Percentiles rank a stretch among this genome's conserved stretches.
Evolutionary conservation across 1,140 invertebrate species (phyloP).

Genomic region (Trypoxylus dichotomus): DNA sequence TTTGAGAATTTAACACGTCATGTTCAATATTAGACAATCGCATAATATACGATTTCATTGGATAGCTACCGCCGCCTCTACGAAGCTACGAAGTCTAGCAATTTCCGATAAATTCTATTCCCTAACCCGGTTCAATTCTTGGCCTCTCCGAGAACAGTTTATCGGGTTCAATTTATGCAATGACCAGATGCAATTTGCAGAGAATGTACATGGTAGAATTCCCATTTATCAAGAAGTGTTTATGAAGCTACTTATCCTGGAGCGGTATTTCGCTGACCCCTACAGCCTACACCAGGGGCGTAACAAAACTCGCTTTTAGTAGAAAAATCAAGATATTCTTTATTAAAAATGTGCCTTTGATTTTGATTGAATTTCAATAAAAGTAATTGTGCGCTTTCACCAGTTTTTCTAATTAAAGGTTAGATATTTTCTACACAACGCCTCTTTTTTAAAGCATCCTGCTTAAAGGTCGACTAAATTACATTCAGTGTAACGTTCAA

Average conservation of each 20-base stretch:
- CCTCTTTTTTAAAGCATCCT: too few species aligned
- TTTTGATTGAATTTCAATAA: too few species aligned
- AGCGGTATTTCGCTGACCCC: slow-evolving; percentile 38
- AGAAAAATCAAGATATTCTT: background rate
- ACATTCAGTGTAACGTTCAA: too few species aligned
- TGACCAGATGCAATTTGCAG: slow-evolving; percentile 47
- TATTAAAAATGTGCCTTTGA: too few species aligned
- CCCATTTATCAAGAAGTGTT: slow-evolving; percentile 49
- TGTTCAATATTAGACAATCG: too few species aligned
- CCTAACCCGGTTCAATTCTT: slow-evolving; percentile 35
- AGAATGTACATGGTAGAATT: slow-evolving; percentile 50
- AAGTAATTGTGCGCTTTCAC: too few species aligned
- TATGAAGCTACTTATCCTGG: slow-evolving; percentile 48
- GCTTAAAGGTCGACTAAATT: too few species aligned
- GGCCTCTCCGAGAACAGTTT: slow-evolving; percentile 39
- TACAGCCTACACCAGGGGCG: slow-evolving; percentile 24
- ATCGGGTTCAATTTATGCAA: slow-evolving; percentile 50
- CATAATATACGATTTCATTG: too few species aligned
- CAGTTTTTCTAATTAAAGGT: too few species aligned
- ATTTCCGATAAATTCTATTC: slow-evolving; percentile 22
- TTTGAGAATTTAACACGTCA: too few species aligned
- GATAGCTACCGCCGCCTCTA: too few species aligned
- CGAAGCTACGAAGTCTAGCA: background rate
- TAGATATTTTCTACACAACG: too few species aligned
- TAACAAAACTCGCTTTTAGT: background rate